phyloP scores from a whole-genome alignment of 2,113 vertebrate genomes.

The Engystomops pustulosus region DNA sequence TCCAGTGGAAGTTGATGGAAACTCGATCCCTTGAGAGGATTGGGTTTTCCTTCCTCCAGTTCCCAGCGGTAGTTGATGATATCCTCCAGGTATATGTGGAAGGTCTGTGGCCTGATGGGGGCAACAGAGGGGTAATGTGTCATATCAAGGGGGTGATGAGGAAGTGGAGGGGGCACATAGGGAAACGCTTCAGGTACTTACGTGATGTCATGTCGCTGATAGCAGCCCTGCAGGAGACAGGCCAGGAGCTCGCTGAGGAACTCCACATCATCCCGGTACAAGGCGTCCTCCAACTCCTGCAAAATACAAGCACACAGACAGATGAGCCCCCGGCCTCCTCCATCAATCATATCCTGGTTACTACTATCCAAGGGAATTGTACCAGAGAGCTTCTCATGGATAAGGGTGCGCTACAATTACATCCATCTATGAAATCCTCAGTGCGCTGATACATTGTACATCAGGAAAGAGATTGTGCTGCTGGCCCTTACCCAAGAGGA shows the following conservation, averaged over 20 bases:
- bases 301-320: background rate
- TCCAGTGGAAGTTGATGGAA: conserved; percentile 87
- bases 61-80: conserved; percentile 99
- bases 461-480: too few species aligned
- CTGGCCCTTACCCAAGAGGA: too few species aligned
- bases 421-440: too few species aligned
- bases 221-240: conserved; percentile 95
- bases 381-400: too few species aligned
- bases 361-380: too few species aligned
- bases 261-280: conserved; percentile 87
- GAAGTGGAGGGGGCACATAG: too few species aligned
- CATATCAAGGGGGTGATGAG: too few species aligned
- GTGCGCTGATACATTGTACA: too few species aligned
- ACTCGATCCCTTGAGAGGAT: conserved; percentile 83
- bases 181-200: conserved; percentile 77
- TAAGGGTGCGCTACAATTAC: too few species aligned
- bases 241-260: conserved; percentile 93
- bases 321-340: background rate
- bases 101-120: conserved; percentile 82
- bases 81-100: conserved; percentile 93
- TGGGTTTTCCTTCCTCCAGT: conserved; percentile 94
- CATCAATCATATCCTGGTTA: too few species aligned
- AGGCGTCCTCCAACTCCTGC: conserved; percentile 94
- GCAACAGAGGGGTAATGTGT: background rate
- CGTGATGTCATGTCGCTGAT: conserved; percentile 96